A percentile compares a stretch with the other conserved stretches of the same genome.
Evolutionary conservation across 2,888 invertebrate species (phyloP).

Genomic region (Agrilus mali): DNA sequence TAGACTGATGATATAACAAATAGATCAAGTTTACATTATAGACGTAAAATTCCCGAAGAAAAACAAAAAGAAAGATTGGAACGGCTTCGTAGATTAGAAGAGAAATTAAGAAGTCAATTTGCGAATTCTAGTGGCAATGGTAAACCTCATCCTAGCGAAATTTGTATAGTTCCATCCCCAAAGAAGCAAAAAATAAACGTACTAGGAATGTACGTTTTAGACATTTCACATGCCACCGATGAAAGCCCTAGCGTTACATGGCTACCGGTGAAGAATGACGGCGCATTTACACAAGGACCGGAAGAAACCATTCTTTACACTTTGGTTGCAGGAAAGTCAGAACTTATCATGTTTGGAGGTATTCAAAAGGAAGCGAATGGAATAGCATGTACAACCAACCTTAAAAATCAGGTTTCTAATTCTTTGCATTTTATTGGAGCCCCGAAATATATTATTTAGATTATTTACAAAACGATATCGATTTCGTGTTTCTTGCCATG

Average conservation of each 20-base stretch:
- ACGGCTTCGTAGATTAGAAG: slow-evolving; percentile 50
- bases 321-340: slow-evolving; percentile 78
- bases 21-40: no score
- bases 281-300: slow-evolving; percentile 49
- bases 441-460: slow-evolving; percentile 52
- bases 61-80: slow-evolving; percentile 30
- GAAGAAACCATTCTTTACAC: slow-evolving; percentile 86
- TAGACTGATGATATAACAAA: no score
- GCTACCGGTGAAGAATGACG: slow-evolving; percentile 51
- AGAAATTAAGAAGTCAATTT: slow-evolving; percentile 16
- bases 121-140: slow-evolving; percentile 5
- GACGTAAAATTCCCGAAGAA: no score
- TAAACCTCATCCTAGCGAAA: slow-evolving; percentile 2
- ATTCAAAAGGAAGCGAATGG: slow-evolving; percentile 67
- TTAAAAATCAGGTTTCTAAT: slow-evolving; percentile 63
- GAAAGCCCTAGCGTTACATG: slow-evolving; percentile 55
- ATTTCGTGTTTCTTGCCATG: not conserved
- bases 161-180: slow-evolving; percentile 26
- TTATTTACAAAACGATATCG: not conserved
- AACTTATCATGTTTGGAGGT: slow-evolving; percentile 93
- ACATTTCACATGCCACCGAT: slow-evolving; percentile 60
- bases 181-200: slow-evolving; percentile 49
- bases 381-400: slow-evolving; percentile 31
- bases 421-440: slow-evolving; percentile 64
- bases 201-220: slow-evolving; percentile 74